Evolutionary conservation across 1,140 invertebrate species (phyloP), one percentile per base, ranked within the genome.

Genomic region (Daktulosphaira vitifoliae): DNA sequence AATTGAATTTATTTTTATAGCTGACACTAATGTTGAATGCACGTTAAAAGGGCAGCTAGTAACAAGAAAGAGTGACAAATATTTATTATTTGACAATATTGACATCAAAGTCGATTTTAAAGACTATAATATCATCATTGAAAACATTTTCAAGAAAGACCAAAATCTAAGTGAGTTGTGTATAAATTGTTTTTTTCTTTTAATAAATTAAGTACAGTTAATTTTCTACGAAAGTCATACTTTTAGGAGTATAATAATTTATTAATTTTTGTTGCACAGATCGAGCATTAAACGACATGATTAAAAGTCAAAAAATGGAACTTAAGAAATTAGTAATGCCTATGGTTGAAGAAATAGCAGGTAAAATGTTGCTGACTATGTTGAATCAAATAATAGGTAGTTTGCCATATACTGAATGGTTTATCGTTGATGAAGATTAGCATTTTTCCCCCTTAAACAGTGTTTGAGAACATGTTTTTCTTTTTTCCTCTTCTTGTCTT

Each of bases 121-220:
- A 16, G 67, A 69, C 8, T 69, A 68, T n/a, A 42, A 68, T 5
- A 65, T 72, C 3, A 8, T 51, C 8, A 52, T 72, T 7, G 67
- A 70, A 13, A 72, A 71, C 65, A 49, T 72, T 16, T 72, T 72
- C 54, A 69, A 70, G 39, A 70, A 68, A 26, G 70, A 73, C 64
- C 71, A 69, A 53, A 66, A 52, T n/a, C 59, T 70, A 9, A 68
- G 69, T 71, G 51, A 52, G 68, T 52, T 1, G 22, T 8, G 22
- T 11, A 33, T n/a, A n/a, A n/a, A n/a, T n/a, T n/a, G n/a, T n/a
- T n/a, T n/a, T n/a, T n/a, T n/a, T n/a, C n/a, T n/a, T n/a, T n/a
- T n/a, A n/a, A n/a, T n/a, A n/a, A n/a, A n/a, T n/a, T n/a, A n/a
- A n/a, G n/a, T n/a, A n/a, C n/a, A n/a, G n/a, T n/a, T n/a, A n/a